Conservation (phyloP, 2,888 invertebrate species). For the Brenthis ino region DNA sequence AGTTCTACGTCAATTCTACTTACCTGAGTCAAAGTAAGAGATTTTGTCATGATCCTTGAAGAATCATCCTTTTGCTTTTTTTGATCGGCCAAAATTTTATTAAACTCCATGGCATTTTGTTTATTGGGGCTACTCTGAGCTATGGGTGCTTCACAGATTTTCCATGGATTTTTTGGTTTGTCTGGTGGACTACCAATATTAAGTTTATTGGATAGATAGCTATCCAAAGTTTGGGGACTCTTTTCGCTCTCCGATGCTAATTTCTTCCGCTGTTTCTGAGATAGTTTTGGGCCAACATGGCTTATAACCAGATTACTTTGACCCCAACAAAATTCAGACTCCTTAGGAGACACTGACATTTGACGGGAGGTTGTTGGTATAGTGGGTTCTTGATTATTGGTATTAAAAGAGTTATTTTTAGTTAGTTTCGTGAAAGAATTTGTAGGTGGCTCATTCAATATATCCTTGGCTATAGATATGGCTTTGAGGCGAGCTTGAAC, state of each 20-base stretch:
- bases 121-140: conserved; percentile 69
- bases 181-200: conserved; percentile 61
- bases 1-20: not conserved
- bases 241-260: conserved; percentile 71
- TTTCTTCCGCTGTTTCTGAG: conserved; percentile 85
- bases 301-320: conserved; percentile 67
- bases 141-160: conserved; percentile 57
- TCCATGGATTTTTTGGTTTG: conserved; percentile 79
- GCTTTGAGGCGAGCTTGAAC: conserved; percentile 77
- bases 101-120: conserved; percentile 62
- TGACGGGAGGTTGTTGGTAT: conserved; percentile 52
- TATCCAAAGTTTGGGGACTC: conserved; percentile 55
- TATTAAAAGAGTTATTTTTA: conserved; percentile 59
- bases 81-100: conserved; percentile 87
- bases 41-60: conserved; percentile 87
- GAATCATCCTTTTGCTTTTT: conserved; percentile 87
- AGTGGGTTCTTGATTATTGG: conserved; percentile 45
- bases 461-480: conserved; percentile 66
- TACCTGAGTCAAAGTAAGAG: conserved; percentile 89
- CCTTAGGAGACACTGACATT: conserved; percentile 67
- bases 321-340: conserved; percentile 53
- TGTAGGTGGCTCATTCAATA: conserved; percentile 60
- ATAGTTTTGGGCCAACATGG: conserved; percentile 80
- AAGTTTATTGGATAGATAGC: conserved; percentile 56
- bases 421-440: conserved; percentile 68